Base-by-base conservation (phyloP, 2,888 invertebrate species). In the Sminthurides aquaticus region DNA sequence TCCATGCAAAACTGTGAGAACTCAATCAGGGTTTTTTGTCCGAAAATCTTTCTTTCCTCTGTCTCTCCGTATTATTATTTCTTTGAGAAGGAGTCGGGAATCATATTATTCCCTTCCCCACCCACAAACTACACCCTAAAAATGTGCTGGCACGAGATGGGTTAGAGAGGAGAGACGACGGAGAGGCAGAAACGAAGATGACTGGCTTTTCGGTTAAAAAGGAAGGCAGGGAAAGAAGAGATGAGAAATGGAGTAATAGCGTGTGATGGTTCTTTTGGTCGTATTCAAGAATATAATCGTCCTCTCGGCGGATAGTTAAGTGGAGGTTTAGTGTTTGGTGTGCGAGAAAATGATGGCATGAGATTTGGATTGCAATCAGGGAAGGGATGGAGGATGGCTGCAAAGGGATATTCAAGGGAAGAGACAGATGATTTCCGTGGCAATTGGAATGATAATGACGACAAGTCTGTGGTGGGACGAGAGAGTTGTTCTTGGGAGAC, bases 341-440 rank as follows among this genome's bases (percentile, higher is more conserved):
- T 34, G 43, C 43, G 52, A 63, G 66, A 66, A 66, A 63, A 66
- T 66, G 63, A 66, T 62, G 62, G 63, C 66, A 57, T 15, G 5
- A 15, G 8, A 34, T 34, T 34, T 11, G 43, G 43, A 66, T 66
- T 63, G 66, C 66, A 63, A 66, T 66, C 63, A 63, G 29, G 57
- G 63, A 63, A 63, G 58, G 58, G 43, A 34, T 62, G 49, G 62
- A 57, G 49, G 57, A 57, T 29, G 62, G 49, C 28, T 57, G 28
- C 57, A 62, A 34, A 54, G 49, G 34, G 54, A 57, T 63, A 63
- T 54, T 49, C 57, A 58, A 62, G 43, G 62, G 49, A 60, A 62
- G 48, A 63, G 63, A 63, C 63, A 63, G 57, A 63, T 63, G 57
- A 63, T 63, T 63, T 63, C 57, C 63, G 52, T 63, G 63, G 57